Base-by-base conservation (phyloP, 1,140 invertebrate species). In the Pissodes strobi region DNA sequence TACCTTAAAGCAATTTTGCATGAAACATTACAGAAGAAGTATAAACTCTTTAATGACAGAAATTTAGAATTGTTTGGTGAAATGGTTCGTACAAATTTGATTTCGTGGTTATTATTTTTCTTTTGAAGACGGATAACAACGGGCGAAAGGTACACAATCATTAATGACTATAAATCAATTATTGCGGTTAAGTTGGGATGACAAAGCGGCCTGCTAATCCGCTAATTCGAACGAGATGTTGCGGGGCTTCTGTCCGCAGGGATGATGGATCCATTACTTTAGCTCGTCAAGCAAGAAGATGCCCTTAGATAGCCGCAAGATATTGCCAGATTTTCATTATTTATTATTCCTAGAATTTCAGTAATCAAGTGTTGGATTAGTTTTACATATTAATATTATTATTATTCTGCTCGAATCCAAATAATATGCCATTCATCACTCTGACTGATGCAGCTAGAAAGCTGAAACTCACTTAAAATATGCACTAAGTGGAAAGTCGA, bases 221-320 rank as follows among this genome's bases (percentile, higher is more conserved):
- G 67, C 66, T 72, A 65, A 71, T 66, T 66, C 56, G 53, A 59
- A 69, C 63, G 64, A 69, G 69, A 72, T 75, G 70, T 75, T 75
- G 69, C 71, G 69, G 73, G 59, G 27, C 58, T 66, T 66, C 72
- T 76, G 74, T 76, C 75, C 75, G 62, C 51, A 70, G 75, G 75
- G 75, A 76, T 76, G 75, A 76, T 76, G 75, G 75, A 76, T 76
- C 75, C 75, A 76, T 76, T 76, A 76, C 72, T 76, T 76, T 74
- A 70, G 70, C 67, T 69, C 73, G 72, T 75, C 74, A 76, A 66
- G 56, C 38, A 41, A 71, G 57, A 69, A 48, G 65, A 46, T 64
- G 64, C 13, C 23, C 23, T 30, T 38, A 45, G 62, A 49, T 49
- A 55, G 25, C 58, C 46, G 43, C n/a, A 39, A 17, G 48, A 48